Conservation (phyloP, 1,140 invertebrate genomes). For the Meloidogyne chitwoodi region DNA sequence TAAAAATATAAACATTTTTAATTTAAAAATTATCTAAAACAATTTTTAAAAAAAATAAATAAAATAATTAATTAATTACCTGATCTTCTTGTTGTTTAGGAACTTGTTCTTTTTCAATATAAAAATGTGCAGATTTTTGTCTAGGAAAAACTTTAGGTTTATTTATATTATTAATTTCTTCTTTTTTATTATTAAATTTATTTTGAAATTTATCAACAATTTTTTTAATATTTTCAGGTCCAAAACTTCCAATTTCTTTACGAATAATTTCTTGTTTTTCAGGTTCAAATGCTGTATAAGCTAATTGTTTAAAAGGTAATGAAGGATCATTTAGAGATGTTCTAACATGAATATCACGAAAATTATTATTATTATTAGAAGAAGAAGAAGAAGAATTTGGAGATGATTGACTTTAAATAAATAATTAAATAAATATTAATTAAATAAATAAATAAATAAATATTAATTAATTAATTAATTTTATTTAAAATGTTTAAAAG, state of each 20-base stretch:
- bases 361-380: background rate
- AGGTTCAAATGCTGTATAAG: slow-evolving; percentile 17
- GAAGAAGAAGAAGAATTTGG: no score
- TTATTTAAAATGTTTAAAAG: no score
- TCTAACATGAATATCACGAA: slow-evolving; percentile 12
- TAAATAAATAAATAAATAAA: no score
- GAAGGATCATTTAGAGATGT: slow-evolving; percentile 17
- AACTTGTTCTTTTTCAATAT: background rate
- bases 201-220: slow-evolving; percentile 16
- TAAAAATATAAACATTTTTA: no score
- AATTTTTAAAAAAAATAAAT: no score
- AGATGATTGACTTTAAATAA: background rate
- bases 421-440: background rate
- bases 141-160: background rate
- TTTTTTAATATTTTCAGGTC: background rate
- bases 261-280: slow-evolving; percentile 19
- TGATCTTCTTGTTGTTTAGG: background rate
- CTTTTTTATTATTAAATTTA: background rate
- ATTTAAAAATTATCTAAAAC: no score
- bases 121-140: slow-evolving; percentile 6
- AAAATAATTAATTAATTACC: background rate
- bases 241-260: slow-evolving; percentile 9
- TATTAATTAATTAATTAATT: no score
- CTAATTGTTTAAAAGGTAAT: slow-evolving; percentile 7
- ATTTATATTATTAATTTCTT: background rate